Evolutionary conservation across 2,113 vertebrate genomes (phyloP).

Genomic region (Meriones unguiculatus): DNA sequence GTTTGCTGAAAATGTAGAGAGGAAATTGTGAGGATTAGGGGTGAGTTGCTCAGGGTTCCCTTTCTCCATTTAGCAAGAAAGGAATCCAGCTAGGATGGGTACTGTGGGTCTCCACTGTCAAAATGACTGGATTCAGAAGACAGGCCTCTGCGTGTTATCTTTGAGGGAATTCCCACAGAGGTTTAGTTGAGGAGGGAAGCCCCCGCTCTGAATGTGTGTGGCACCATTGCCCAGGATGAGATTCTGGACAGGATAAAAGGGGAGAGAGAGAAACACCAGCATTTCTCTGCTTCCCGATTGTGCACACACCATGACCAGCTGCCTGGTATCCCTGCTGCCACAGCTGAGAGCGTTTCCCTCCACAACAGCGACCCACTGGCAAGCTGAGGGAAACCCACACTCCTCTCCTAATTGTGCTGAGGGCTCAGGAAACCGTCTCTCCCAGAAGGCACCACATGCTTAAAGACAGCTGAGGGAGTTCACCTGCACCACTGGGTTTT

Average conservation of each 20-base stretch:
- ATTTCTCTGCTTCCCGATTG: background rate
- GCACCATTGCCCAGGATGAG: background rate
- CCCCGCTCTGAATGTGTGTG: background rate
- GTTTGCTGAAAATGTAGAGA: background rate
- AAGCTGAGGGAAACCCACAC: background rate
- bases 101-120: background rate
- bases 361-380: background rate
- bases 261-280: background rate
- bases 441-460: background rate
- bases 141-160: background rate
- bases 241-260: no score
- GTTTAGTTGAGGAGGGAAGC: background rate
- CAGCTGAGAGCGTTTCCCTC: background rate
- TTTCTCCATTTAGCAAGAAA: background rate
- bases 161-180: background rate
- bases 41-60: background rate
- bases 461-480: background rate
- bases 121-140: background rate
- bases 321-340: background rate
- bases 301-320: background rate
- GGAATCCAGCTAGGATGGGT: background rate
- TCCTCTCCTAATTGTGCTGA: background rate
- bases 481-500: background rate
- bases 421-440: background rate
- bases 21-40: background rate